These are phyloP conservation scores for Watsonalla binaria DNA, from an alignment of 2,888 invertebrate genomes.

Conservation along the genomic window DNA sequence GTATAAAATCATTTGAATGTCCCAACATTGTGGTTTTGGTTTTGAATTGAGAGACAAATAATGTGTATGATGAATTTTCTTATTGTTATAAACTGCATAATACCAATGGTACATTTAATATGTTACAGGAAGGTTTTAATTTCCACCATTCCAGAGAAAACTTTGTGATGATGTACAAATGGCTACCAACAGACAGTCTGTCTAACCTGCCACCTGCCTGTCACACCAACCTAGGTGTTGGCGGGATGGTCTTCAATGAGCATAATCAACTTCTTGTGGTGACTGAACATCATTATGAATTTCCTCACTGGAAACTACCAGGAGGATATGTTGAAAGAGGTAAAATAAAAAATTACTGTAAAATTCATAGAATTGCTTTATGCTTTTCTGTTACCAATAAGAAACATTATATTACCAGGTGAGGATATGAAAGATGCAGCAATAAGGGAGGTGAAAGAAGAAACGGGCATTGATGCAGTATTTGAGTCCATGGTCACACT, in stretches of 20 bases:
- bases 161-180: conserved; percentile 88
- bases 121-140: conserved; percentile 84
- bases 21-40: not conserved
- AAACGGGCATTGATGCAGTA: conserved; percentile 88
- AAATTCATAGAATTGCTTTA: not conserved
- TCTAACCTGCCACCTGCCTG: conserved; percentile 87
- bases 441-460: conserved; percentile 92
- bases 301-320: conserved; percentile 91
- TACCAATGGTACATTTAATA: not conserved
- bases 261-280: conserved; percentile 88
- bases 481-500: conserved; percentile 88
- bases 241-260: conserved; percentile 90
- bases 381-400: not conserved
- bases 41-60: not conserved
- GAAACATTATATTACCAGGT: conserved; percentile 65
- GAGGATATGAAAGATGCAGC: conserved; percentile 91
- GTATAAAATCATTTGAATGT: not conserved
- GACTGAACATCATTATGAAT: conserved; percentile 82
- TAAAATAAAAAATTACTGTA: conserved; percentile 29
- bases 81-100: not conserved
- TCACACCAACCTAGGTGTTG: conserved; percentile 89
- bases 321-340: conserved; percentile 94
- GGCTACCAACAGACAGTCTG: conserved; percentile 82
- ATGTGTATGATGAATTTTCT: not conserved
- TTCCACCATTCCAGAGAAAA: conserved; percentile 92